Conservation (phyloP, 2,888 invertebrate genomes). For the Pollenia labialis region DNA sequence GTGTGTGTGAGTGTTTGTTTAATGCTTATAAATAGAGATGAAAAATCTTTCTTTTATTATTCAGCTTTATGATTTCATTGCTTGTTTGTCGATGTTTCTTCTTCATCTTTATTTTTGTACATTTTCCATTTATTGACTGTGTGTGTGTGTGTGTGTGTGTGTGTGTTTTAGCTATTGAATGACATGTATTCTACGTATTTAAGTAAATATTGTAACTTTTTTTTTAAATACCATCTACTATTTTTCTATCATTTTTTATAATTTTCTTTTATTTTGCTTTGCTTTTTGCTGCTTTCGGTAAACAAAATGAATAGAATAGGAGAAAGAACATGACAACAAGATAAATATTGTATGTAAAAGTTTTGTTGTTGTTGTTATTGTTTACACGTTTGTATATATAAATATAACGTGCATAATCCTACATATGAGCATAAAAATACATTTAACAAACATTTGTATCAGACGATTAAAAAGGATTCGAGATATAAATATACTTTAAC, state of each 20-base stretch:
- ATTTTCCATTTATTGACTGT: slow-evolving; percentile 65
- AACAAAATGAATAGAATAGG: slow-evolving; percentile 62
- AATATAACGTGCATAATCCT: not conserved
- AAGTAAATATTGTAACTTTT: slow-evolving; percentile 72
- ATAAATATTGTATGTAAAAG: slow-evolving; percentile 29
- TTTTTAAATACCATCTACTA: slow-evolving; percentile 33
- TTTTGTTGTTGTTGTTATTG: slow-evolving; percentile 4
- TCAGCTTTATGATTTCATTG: slow-evolving; percentile 65
- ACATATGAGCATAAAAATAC: not conserved
- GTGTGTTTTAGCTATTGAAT: slow-evolving; percentile 60
- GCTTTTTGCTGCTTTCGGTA: slow-evolving; percentile 35
- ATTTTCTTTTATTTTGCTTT: slow-evolving; percentile 31
- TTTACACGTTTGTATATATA: not conserved
- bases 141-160: not conserved
- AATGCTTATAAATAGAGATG: slow-evolving; percentile 67
- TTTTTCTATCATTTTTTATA: slow-evolving; percentile 26
- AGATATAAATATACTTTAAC: slow-evolving; percentile 27
- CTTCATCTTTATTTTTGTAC: slow-evolving; percentile 38
- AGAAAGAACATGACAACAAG: slow-evolving; percentile 28
- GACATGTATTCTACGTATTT: slow-evolving; percentile 66
- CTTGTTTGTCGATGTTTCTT: slow-evolving; percentile 60
- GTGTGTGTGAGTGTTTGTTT: not conserved
- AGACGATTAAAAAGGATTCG: slow-evolving; percentile 66
- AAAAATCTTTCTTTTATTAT: slow-evolving; percentile 66
- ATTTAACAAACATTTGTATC: slow-evolving; percentile 65